Conservation (phyloP, 1,140 invertebrate genomes). For the Battus philenor region DNA sequence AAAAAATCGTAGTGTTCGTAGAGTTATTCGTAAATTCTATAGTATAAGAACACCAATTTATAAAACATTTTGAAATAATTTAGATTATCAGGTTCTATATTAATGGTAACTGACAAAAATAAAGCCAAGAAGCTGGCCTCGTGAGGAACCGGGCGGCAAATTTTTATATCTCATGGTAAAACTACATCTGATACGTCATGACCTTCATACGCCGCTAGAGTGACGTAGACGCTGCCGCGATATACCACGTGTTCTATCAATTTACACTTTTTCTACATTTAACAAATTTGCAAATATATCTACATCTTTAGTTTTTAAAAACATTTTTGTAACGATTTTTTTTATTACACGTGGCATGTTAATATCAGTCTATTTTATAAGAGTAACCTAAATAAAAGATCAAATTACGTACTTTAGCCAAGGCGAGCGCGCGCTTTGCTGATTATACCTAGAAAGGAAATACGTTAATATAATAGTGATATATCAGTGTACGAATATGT, state of each 20-base stretch:
- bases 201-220: conserved; percentile 51
- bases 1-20: too few relatives aligned
- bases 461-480: conserved; percentile 48
- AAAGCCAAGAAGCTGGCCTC: conserved; percentile 31
- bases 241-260: conserved; percentile 44
- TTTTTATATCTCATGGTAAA: conserved; percentile 52
- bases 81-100: conserved; percentile 4
- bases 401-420: conserved; percentile 68
- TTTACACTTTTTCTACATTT: conserved; percentile 26
- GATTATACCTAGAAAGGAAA: conserved; percentile 74
- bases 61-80: too few relatives aligned
- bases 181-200: conserved; percentile 55
- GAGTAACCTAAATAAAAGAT: conserved; percentile 31
- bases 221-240: conserved; percentile 59
- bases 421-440: conserved; percentile 65
- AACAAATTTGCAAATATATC: conserved; percentile 19
- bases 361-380: conserved; percentile 27
- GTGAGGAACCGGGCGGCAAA: conserved; percentile 51
- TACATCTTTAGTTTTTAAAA: too few relatives aligned
- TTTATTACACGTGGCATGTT: conserved; percentile 45
- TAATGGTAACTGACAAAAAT: conserved; percentile 1
- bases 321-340: too few relatives aligned
- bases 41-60: too few relatives aligned
- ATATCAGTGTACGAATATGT: conserved; percentile 30
- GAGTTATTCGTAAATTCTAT: too few relatives aligned